Percentiles rank a stretch among this genome's conserved stretches.
phyloP scores from a whole-genome alignment of 2,113 vertebrate genomes.

The Planiliza haematocheilus region DNA sequence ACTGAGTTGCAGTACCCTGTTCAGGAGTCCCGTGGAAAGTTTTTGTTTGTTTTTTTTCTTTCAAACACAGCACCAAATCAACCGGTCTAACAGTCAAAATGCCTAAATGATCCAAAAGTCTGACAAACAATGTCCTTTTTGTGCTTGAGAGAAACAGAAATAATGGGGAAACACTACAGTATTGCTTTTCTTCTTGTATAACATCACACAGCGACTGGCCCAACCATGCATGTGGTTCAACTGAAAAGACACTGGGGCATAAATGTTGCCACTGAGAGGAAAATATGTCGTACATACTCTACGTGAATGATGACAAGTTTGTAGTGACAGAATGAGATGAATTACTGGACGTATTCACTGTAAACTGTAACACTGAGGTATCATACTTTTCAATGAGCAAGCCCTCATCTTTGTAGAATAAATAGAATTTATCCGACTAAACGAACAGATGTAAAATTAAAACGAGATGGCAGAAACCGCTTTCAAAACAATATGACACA shows the following conservation, averaged over 20 bases:
- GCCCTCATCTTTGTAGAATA: constrained; percentile 71
- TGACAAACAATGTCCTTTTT: constrained; percentile 20
- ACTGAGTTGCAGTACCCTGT: constrained; percentile 73
- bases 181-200: constrained; percentile 53
- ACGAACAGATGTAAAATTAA: constrained; percentile 54
- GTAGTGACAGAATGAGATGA: constrained; percentile 64
- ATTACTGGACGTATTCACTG: constrained; percentile 62
- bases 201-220: constrained; percentile 32
- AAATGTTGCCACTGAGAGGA: constrained; percentile 6
- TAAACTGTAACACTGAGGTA: constrained; percentile 80
- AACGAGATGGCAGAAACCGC: constrained; percentile 73
- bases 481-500: constrained; percentile 51
- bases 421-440: constrained; percentile 63
- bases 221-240: constrained; percentile 12
- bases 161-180: constrained; percentile 36
- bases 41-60: constrained; percentile 12
- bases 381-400: constrained; percentile 59
- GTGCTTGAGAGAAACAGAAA: constrained; percentile 47
- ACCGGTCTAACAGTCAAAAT: constrained; percentile 41
- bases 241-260: neutral
- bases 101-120: constrained; percentile 31
- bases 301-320: constrained; percentile 29
- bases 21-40: constrained; percentile 62
- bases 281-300: constrained; percentile 26
- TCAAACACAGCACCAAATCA: constrained; percentile 58